Base-by-base conservation (phyloP, 2,888 invertebrate species). In the Drosophila peninsularis region DNA sequence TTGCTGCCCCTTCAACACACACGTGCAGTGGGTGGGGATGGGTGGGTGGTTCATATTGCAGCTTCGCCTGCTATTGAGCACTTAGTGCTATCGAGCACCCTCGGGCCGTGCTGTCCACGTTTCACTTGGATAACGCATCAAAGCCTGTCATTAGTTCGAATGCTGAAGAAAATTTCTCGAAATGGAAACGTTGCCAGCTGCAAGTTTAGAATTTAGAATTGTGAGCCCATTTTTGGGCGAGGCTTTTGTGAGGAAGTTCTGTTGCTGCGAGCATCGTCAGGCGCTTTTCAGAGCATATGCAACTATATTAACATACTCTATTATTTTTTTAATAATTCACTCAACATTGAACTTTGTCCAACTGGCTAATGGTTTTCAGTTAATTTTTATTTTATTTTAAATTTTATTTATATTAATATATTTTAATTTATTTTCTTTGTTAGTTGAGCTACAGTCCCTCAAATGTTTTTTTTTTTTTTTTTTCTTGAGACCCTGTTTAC, bases 71-170 rank as follows among this genome's bases (percentile, higher is more conserved):
- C 37, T 39, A 17, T 42, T 17, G 68, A 55, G 69, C 68, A 67
- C 68, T 68, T 55, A 49, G 42, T 10, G 44, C 68, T 55, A 69
- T 61, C 61, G 68, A 55, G 49, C 14, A 34, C 27, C 49, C 57
- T 32, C 27, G 36, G 13, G 32, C 36, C 24, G 21, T 24, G 30
- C 45, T 50, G 68, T 17, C 21, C n/a, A 36, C 56, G 32, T 34
- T 52, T 41, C 32, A 42, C 58, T 52, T 36, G 55, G 36, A 57
- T 21, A 30, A 24, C 32, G 45, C 55, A 34, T 34, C 36, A 53
- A 39, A 36, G 21, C 34, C 67, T 67, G 53, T 49, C 53, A 69
- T 70, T 70, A 62, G 70, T 41, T 50, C 34, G 41, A 42, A 61
- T 55, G 53, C 19, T 60, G 7, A 14, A 39, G 32, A 45, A 37